A percentile compares a stretch with the other conserved stretches of the same genome.
phyloP scores from a whole-genome alignment of 2,113 vertebrate species.

The Ceyx cyanopectus region DNA sequence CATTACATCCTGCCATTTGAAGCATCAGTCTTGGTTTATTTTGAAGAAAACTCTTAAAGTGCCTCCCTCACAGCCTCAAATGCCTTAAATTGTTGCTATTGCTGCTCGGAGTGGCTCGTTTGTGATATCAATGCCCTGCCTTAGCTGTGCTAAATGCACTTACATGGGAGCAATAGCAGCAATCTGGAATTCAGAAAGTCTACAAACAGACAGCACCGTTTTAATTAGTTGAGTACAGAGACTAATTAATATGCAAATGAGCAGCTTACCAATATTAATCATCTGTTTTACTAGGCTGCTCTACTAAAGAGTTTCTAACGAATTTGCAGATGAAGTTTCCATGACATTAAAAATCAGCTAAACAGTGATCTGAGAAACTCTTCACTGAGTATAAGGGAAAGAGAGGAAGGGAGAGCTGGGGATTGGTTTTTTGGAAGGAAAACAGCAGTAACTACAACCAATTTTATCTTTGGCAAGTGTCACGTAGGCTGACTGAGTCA shows the following conservation, averaged over 20 bases:
- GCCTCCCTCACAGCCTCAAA: not conserved
- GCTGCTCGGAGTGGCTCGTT: not conserved
- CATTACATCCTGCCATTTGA: not conserved
- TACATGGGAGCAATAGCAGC: conserved; percentile 46
- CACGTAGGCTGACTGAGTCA: conserved; percentile 32
- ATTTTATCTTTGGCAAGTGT: conserved; percentile 75
- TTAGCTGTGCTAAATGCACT: conserved; percentile 20
- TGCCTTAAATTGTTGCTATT: not conserved
- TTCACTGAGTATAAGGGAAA: conserved; percentile 18
- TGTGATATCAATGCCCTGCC: not conserved
- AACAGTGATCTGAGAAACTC: conserved; percentile 64
- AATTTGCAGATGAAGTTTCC: conserved; percentile 79
- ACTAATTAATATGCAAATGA: conserved; percentile 85
- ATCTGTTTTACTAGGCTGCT: conserved; percentile 80
- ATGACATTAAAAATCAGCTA: conserved; percentile 75
- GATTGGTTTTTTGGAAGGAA: conserved; percentile 63
- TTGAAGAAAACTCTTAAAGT: not conserved
- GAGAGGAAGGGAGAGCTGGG: not conserved
- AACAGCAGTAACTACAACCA: conserved; percentile 67
- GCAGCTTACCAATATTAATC: conserved; percentile 81
- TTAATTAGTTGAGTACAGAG: conserved; percentile 82
- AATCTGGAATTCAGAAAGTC: conserved; percentile 71
- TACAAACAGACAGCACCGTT: conserved; percentile 65
- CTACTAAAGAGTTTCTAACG: conserved; percentile 76
- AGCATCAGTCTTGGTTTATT: not conserved